phyloP scores from a whole-genome alignment of 2,888 invertebrate genomes.

The Cheilosia scutellata region DNA sequence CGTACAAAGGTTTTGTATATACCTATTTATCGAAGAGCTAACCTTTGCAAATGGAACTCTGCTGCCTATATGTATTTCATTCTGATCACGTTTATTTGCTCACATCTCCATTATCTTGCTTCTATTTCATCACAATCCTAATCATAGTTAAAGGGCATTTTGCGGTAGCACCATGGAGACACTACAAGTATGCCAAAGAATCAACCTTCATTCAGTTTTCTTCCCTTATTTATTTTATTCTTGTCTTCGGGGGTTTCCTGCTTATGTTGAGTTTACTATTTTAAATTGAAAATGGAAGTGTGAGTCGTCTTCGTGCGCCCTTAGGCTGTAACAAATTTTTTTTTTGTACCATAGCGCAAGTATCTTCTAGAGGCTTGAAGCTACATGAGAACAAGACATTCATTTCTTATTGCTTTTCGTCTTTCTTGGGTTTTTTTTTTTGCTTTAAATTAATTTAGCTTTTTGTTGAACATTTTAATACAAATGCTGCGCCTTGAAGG shows the following conservation, averaged over 20 bases:
- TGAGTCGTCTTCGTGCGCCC: constrained; percentile 46
- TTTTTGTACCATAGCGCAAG: constrained; percentile 18
- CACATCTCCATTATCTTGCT: background rate
- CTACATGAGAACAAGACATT: constrained; percentile 5
- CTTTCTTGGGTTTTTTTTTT: background rate
- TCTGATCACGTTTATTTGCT: constrained; percentile 25
- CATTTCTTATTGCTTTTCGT: constrained; percentile 23
- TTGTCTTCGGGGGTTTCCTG: constrained; percentile 13
- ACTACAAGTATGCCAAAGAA: background rate
- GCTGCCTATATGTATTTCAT: background rate
- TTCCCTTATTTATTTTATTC: constrained; percentile 12
- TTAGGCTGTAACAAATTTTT: constrained; percentile 37
- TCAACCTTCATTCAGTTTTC: constrained; percentile 28
- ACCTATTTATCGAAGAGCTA: background rate
- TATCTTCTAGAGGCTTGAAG: constrained; percentile 21
- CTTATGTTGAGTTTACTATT: constrained; percentile 41
- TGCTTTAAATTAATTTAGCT: background rate
- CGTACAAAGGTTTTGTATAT: background rate
- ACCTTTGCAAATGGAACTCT: background rate
- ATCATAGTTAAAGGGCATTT: constrained; percentile 44
- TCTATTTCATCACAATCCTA: constrained; percentile 29
- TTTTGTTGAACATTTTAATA: too few relatives aligned
- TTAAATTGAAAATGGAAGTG: constrained; percentile 63
- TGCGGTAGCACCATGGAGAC: background rate
- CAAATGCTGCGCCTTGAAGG: too few relatives aligned